These are phyloP conservation scores for Glyptemys insculpta DNA, from an alignment of 2,797 vertebrate species.

Conservation along the genomic window DNA sequence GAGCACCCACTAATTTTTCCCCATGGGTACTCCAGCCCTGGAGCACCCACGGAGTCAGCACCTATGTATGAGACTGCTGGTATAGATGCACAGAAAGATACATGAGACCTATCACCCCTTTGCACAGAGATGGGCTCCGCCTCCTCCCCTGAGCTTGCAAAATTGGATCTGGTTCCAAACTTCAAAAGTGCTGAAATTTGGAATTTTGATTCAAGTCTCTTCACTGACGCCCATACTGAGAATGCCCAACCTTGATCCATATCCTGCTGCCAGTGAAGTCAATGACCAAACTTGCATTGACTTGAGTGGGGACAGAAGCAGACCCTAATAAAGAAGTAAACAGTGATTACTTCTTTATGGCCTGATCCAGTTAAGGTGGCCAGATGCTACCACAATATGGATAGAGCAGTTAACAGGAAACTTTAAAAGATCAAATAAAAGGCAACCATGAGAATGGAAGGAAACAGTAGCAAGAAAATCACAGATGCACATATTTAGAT, in stretches of 20 bases:
- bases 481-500: not conserved
- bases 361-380: not conserved
- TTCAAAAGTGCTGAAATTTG: not conserved
- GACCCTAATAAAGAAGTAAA: not conserved
- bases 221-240: not conserved
- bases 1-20: too few relatives aligned
- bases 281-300: not conserved
- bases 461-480: not conserved
- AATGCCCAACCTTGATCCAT: not conserved
- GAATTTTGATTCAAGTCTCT: not conserved
- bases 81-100: not conserved
- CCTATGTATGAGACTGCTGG: not conserved
- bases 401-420: not conserved
- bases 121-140: not conserved
- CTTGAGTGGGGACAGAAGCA: not conserved
- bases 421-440: not conserved
- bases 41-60: too few relatives aligned
- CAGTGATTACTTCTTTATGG: not conserved
- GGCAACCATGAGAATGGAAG: not conserved
- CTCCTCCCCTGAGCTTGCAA: not conserved
- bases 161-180: not conserved
- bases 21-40: too few relatives aligned
- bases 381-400: fast-evolving
- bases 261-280: not conserved
- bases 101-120: not conserved